These are phyloP conservation scores for Phoxinus phoxinus DNA, from an alignment of 2,113 vertebrate genomes.

Conservation along the genomic window DNA sequence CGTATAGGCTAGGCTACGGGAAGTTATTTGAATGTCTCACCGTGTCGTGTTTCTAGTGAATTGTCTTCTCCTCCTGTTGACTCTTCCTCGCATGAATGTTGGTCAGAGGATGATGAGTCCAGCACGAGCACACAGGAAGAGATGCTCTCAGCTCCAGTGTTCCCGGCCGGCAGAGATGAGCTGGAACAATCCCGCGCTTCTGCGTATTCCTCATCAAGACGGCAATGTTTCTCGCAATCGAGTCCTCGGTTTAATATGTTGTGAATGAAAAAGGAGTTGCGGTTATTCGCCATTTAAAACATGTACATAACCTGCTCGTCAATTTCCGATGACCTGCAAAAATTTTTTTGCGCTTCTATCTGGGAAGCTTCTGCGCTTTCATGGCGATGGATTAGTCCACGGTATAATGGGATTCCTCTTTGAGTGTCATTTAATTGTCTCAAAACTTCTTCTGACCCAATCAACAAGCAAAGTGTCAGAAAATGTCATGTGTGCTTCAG, in stretches of 20 bases:
- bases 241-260: slow-evolving; percentile 74
- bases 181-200: background rate
- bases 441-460: slow-evolving; percentile 52
- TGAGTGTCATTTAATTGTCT: slow-evolving; percentile 63
- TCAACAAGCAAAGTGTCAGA: slow-evolving; percentile 61
- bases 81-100: slow-evolving; percentile 56
- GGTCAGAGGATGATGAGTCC: slow-evolving; percentile 44
- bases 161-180: background rate
- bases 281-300: slow-evolving; percentile 71
- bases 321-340: background rate
- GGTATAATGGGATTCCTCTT: background rate
- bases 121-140: slow-evolving; percentile 32
- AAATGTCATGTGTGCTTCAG: slow-evolving; percentile 61
- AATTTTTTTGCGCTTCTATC: slow-evolving; percentile 5
- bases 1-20: background rate
- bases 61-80: slow-evolving; percentile 58
- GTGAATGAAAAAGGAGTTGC: slow-evolving; percentile 77
- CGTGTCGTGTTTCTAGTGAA: slow-evolving; percentile 48
- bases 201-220: slow-evolving; percentile 2
- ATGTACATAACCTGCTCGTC: slow-evolving; percentile 29
- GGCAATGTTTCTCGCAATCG: slow-evolving; percentile 38
- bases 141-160: slow-evolving; percentile 10
- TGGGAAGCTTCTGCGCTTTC: slow-evolving; percentile 19
- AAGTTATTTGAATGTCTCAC: slow-evolving; percentile 51
- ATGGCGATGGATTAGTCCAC: slow-evolving; percentile 17